Evolutionary conservation across 2,113 vertebrate species (phyloP).

Genomic region (Pteruthius melanotis): DNA sequence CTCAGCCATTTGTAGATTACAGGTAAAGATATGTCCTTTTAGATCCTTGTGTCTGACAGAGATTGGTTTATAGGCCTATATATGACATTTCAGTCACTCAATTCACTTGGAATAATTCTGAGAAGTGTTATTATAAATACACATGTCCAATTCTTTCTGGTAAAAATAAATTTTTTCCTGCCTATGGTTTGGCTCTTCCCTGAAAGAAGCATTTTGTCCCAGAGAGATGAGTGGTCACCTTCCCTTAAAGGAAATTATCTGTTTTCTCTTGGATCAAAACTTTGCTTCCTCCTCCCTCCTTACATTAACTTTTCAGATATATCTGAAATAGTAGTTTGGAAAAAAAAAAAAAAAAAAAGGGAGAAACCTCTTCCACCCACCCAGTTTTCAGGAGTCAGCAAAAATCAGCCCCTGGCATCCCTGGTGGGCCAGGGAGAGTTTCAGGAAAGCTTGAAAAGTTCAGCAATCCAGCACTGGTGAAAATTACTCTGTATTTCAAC

Average conservation of each 20-base stretch:
- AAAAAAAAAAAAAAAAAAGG: neutral
- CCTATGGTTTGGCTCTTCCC: neutral
- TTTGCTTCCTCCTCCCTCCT: neutral
- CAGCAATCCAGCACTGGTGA: neutral
- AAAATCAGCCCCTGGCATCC: neutral
- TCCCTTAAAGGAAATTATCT: neutral
- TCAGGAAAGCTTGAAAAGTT: neutral
- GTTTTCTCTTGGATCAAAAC: neutral
- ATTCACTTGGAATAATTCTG: neutral
- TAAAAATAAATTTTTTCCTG: neutral
- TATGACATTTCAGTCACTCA: neutral
- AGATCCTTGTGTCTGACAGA: neutral
- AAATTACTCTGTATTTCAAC: neutral
- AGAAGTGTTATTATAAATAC: neutral
- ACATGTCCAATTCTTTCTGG: neutral
- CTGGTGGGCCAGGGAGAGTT: neutral
- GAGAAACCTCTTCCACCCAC: neutral
- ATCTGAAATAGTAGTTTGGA: neutral
- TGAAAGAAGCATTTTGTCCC: neutral
- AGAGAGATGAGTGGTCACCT: neutral
- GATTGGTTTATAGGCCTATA: neutral
- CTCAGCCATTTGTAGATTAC: neutral
- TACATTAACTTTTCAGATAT: neutral
- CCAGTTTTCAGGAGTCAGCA: neutral
- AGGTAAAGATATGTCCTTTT: neutral